These are phyloP conservation scores for Martes martes DNA, from an alignment of 2,113 vertebrate genomes.

Conservation along the genomic window DNA sequence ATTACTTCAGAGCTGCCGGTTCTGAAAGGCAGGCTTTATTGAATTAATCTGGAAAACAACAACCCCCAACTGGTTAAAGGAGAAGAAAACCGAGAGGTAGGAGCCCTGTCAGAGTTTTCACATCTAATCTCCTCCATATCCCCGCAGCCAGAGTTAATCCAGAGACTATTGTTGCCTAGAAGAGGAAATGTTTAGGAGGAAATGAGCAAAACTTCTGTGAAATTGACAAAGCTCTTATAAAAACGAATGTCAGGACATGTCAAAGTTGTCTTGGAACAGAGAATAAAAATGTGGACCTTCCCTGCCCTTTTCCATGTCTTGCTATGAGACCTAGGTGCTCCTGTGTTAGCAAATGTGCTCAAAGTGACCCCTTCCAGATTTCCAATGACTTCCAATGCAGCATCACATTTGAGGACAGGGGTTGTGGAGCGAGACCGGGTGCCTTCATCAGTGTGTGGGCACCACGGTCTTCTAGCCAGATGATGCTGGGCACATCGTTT, in stretches of 20 bases:
- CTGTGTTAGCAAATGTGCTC: not conserved
- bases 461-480: no score
- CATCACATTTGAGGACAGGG: not conserved
- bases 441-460: no score
- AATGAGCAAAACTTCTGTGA: not conserved
- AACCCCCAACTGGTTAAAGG: not conserved
- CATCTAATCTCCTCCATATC: not conserved
- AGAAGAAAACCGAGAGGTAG: not conserved
- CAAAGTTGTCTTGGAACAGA: not conserved
- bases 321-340: not conserved
- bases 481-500: not conserved
- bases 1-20: conserved; percentile 48
- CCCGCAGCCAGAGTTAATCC: not conserved
- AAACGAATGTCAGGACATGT: not conserved
- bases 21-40: conserved; percentile 36
- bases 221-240: not conserved
- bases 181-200: not conserved
- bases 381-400: not conserved
- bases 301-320: not conserved
- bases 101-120: not conserved
- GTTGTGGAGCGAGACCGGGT: not conserved
- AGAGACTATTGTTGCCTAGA: not conserved
- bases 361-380: not conserved
- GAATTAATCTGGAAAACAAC: conserved; percentile 30
- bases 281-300: not conserved